phyloP scores from a whole-genome alignment of 1,140 invertebrate species.

The Leptonema lineaticorne region DNA sequence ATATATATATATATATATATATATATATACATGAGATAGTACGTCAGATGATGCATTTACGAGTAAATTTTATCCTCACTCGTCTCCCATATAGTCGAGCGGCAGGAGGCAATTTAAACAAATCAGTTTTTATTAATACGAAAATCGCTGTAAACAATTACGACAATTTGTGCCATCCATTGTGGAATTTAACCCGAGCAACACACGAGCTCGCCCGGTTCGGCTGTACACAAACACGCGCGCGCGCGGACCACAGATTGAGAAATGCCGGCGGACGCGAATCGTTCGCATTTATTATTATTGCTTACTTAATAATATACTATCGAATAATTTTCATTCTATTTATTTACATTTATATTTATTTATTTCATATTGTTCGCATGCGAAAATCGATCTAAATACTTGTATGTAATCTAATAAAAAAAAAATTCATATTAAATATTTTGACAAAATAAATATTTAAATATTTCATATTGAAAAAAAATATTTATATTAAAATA shows the following conservation, averaged over 20 bases:
- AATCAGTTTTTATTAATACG: slow-evolving; percentile 43
- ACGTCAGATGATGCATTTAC: slow-evolving; percentile 21
- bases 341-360: too few relatives aligned
- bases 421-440: too few relatives aligned
- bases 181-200: slow-evolving; percentile 30
- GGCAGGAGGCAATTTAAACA: slow-evolving; percentile 41
- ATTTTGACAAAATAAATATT: too few relatives aligned
- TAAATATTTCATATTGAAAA: too few relatives aligned
- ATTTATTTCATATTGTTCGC: too few relatives aligned
- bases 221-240: neutral
- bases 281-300: too few relatives aligned
- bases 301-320: too few relatives aligned
- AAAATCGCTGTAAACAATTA: slow-evolving; percentile 43
- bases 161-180: slow-evolving; percentile 38
- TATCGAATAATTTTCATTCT: too few relatives aligned
- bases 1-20: slow-evolving; percentile 1
- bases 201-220: neutral
- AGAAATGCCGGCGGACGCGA: neutral
- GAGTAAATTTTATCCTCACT: slow-evolving; percentile 28
- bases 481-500: too few relatives aligned
- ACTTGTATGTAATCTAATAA: too few relatives aligned
- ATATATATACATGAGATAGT: neutral
- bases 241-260: slow-evolving; percentile 12
- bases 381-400: too few relatives aligned
- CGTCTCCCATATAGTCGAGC: slow-evolving; percentile 22